A percentile compares a stretch with the other conserved stretches of the same genome.
phyloP scores from a whole-genome alignment of 2,888 invertebrate genomes.

The Platynereis dumerilii region DNA sequence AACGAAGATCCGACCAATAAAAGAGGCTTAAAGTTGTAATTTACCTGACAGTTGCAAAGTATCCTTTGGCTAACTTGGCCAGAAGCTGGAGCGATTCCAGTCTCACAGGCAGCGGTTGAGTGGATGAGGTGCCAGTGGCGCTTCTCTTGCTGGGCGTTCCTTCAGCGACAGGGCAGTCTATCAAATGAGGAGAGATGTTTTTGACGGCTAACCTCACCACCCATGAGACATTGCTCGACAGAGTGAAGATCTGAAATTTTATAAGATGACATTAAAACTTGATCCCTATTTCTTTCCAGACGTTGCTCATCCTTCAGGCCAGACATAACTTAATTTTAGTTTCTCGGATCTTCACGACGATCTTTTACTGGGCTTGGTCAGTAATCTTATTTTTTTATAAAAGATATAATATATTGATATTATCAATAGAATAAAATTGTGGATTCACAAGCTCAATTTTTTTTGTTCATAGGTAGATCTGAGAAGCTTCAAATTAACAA shows the following conservation, averaged over 20 bases:
- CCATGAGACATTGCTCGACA: constrained; percentile 42
- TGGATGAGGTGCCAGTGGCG: background rate
- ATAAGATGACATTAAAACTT: background rate
- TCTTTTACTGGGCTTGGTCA: too few species aligned
- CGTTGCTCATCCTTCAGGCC: background rate
- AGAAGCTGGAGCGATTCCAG: constrained; percentile 77
- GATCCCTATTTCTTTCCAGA: background rate
- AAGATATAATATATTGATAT: too few species aligned
- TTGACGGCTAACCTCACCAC: constrained; percentile 57
- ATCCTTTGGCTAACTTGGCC: constrained; percentile 58
- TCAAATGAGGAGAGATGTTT: constrained; percentile 49
- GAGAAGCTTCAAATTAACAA: too few species aligned
- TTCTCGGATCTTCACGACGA: too few species aligned
- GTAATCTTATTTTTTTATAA: too few species aligned
- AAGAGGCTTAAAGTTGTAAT: too few species aligned
- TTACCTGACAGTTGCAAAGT: constrained; percentile 63
- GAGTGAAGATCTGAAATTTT: background rate
- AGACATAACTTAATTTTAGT: too few species aligned
- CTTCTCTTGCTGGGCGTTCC: background rate
- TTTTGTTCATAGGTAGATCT: too few species aligned
- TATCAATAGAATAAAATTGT: too few species aligned
- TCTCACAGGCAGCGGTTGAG: constrained; percentile 71
- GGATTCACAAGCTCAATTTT: too few species aligned
- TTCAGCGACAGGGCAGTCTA: constrained; percentile 9
- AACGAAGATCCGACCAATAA: too few species aligned